Conservation (phyloP, 2,113 vertebrate genomes). For the Pleuronectes platessa region DNA sequence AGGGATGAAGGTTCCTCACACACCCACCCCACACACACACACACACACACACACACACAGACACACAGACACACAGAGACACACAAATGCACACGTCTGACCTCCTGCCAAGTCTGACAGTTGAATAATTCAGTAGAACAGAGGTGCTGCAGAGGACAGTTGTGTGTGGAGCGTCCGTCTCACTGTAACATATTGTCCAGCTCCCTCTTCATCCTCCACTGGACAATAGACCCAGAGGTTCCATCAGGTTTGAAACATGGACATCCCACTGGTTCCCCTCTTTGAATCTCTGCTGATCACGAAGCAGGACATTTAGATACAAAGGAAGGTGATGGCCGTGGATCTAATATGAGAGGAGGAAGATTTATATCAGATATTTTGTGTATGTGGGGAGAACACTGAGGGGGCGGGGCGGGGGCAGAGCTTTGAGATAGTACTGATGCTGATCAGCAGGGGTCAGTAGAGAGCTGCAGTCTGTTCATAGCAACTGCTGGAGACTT, state of each 20-base stretch:
- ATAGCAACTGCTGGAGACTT: background rate
- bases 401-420: background rate
- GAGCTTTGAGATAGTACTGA: background rate
- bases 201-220: background rate
- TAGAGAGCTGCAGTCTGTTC: slow-evolving; percentile 16
- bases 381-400: background rate
- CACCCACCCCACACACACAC: background rate
- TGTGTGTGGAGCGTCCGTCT: slow-evolving; percentile 9
- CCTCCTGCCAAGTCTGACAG: background rate
- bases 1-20: background rate
- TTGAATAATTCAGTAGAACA: slow-evolving; percentile 54
- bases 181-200: background rate
- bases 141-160: slow-evolving; percentile 15
- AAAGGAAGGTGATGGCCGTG: background rate
- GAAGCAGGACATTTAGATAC: too few relatives aligned
- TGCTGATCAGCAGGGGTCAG: slow-evolving; percentile 56
- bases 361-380: background rate
- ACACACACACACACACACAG: background rate
- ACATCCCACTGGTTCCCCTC: too few relatives aligned
- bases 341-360: background rate
- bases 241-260: too few relatives aligned
- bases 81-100: background rate
- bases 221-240: too few relatives aligned
- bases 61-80: background rate
- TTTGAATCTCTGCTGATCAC: too few relatives aligned